Evolutionary conservation across 2,888 invertebrate genomes (phyloP), one percentile per base, ranked within the genome.

Genomic region (Chesias legatella): DNA sequence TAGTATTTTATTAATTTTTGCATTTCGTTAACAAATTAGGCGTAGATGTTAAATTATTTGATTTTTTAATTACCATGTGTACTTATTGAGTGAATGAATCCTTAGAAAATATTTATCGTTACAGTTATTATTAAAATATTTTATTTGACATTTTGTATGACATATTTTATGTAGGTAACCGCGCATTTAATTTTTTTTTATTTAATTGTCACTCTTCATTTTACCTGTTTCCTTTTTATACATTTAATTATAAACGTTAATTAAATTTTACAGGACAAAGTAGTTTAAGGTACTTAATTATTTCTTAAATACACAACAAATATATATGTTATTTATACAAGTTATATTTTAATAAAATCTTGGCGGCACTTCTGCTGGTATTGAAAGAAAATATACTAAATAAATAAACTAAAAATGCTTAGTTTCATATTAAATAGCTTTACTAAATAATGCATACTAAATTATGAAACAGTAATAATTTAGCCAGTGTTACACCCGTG

Each of bases 1-100:
- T 58, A 57, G 48, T 55, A 53, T 51, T 58, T 51, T 55, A 3
- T 51, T 49, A 50, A 61, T 53, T 60, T 58, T 59, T 51, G 67
- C 66, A 64, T 68, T 67, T 65, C 58, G 58, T 58, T 52, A 58
- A 56, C 54, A 51, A 53, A 48, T 51, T 57, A 58, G 45, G 43
- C 48, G 40, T 52, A 53, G 43, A 29, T 49, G 44, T 41, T 56
- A 48, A 49, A 45, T 45, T 44, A 50, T 51, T 28, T 20, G 10
- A 41, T 31, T 17, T 41, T 27, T 40, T 43, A 44, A 44, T 53
- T n/a, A n/a, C n/a, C n/a, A n/a, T n/a, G n/a, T 50, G 63, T 63
- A 63, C 60, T 63, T 60, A 63, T 55, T 54, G 33, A 27, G 25
- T 35, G 6, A 33, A 45, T 31, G 35, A 48, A 35, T 43, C 49